A percentile compares a stretch with the other conserved stretches of the same genome.
These are phyloP conservation scores for Myocastor coypus DNA, from an alignment of 2,113 vertebrate genomes.

Conservation along the genomic window DNA sequence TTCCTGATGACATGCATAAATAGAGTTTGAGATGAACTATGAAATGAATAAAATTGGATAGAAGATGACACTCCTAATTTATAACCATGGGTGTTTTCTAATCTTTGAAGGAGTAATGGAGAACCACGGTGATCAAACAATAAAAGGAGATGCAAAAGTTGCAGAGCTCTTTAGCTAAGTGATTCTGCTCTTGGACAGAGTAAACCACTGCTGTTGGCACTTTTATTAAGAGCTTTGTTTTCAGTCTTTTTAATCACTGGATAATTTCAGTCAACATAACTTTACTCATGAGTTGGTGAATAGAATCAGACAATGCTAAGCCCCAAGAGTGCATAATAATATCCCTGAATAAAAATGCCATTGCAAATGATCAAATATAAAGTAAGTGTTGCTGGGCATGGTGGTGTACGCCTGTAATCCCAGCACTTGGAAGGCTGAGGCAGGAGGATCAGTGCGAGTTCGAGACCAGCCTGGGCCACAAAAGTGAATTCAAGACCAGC, in stretches of 20 bases:
- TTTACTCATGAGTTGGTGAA: neutral
- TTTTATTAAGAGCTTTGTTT: constrained; percentile 11
- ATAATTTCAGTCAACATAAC: neutral
- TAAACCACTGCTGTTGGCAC: neutral
- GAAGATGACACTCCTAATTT: constrained; percentile 41
- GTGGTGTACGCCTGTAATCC: too few relatives aligned
- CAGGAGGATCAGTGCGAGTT: too few relatives aligned
- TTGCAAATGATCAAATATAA: neutral
- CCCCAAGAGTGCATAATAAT: neutral
- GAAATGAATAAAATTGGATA: constrained; percentile 7
- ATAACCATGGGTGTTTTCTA: constrained; percentile 4
- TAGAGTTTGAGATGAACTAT: constrained; percentile 35
- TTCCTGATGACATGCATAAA: constrained; percentile 38
- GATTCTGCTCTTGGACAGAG: neutral
- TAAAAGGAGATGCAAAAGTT: neutral
- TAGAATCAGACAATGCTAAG: neutral
- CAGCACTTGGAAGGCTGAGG: too few relatives aligned
- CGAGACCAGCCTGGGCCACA: too few relatives aligned
- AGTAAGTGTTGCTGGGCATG: too few relatives aligned
- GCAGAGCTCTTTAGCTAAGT: neutral
- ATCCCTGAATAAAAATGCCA: neutral
- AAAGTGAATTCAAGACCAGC: too few relatives aligned
- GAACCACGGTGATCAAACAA: constrained; percentile 18
- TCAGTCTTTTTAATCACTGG: constrained; percentile 30
- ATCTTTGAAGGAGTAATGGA: constrained; percentile 41